These are phyloP conservation scores for Diprion similis DNA, from an alignment of 1,140 invertebrate genomes.

Conservation along the genomic window DNA sequence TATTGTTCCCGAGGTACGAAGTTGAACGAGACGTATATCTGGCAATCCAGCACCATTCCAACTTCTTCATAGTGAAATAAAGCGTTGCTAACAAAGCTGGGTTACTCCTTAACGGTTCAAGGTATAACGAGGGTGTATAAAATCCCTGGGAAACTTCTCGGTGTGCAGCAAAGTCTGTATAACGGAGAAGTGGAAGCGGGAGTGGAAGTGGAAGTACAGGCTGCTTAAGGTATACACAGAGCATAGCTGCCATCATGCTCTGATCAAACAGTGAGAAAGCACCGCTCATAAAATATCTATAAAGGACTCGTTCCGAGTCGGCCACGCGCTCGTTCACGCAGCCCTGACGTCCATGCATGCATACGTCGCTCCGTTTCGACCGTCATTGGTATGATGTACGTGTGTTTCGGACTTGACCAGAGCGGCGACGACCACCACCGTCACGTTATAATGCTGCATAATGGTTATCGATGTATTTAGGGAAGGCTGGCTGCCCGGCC, in stretches of 20 bases:
- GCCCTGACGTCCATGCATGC: conserved; percentile 10
- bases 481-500: conserved; percentile 26
- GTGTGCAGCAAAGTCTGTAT: no score
- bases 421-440: conserved; percentile 15
- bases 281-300: conserved; percentile 31
- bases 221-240: no score
- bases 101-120: no score
- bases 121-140: no score
- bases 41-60: no score
- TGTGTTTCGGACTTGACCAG: conserved; percentile 2
- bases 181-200: no score
- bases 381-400: background rate
- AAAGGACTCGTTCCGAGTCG: conserved; percentile 16
- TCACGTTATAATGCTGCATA: conserved; percentile 41
- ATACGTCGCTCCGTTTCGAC: conserved; percentile 9
- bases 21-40: no score
- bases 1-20: no score
- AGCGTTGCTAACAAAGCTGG: no score
- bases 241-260: background rate
- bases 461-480: conserved; percentile 46
- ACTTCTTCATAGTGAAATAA: no score
- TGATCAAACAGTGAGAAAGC: conserved; percentile 19
- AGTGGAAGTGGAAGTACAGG: no score
- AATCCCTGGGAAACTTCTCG: no score
- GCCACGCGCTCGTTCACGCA: conserved; percentile 22